Evolutionary conservation across 1,140 invertebrate species (phyloP).

Genomic region (Ceratina calcarata): DNA sequence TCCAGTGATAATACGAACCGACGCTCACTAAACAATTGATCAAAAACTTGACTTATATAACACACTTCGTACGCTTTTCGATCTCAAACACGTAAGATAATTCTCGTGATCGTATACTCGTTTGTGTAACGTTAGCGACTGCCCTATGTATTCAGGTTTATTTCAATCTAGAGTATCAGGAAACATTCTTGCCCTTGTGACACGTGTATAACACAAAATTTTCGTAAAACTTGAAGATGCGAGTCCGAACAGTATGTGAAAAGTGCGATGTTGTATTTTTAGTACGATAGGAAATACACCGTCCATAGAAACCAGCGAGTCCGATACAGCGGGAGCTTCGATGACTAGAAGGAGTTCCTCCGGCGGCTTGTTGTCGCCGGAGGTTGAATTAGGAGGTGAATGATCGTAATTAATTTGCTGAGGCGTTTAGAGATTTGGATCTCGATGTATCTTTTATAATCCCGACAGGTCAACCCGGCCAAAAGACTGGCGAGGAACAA

Average conservation of each 20-base stretch:
- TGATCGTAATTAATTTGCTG: not conserved
- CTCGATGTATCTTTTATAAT: not conserved
- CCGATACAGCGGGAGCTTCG: conserved; percentile 81
- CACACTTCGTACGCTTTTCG: conserved; percentile 13
- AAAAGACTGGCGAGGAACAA: conserved; percentile 85
- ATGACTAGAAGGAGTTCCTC: conserved; percentile 88
- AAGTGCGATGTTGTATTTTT: not conserved
- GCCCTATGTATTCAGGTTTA: conserved; percentile 48
- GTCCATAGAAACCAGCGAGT: conserved; percentile 85
- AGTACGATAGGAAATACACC: conserved; percentile 84
- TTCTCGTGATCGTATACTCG: not conserved
- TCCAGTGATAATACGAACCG: conserved; percentile 1
- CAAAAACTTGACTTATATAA: conserved; percentile 19
- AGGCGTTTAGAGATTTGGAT: not conserved
- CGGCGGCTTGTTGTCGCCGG: conserved; percentile 89
- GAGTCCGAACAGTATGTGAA: not conserved
- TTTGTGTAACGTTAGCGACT: conserved; percentile 11
- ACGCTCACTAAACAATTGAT: conserved; percentile 11
- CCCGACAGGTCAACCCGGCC: conserved; percentile 69
- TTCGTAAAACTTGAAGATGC: not conserved
- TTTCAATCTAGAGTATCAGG: conserved; percentile 31
- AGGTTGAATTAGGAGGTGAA: conserved; percentile 82
- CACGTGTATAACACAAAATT: conserved; percentile 5
- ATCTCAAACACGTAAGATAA: not conserved
- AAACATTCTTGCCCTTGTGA: conserved; percentile 43